A percentile compares a stretch with the other conserved stretches of the same genome.
Conservation (phyloP, 2,797 vertebrate genomes). For the Cossypha heuglini region DNA sequence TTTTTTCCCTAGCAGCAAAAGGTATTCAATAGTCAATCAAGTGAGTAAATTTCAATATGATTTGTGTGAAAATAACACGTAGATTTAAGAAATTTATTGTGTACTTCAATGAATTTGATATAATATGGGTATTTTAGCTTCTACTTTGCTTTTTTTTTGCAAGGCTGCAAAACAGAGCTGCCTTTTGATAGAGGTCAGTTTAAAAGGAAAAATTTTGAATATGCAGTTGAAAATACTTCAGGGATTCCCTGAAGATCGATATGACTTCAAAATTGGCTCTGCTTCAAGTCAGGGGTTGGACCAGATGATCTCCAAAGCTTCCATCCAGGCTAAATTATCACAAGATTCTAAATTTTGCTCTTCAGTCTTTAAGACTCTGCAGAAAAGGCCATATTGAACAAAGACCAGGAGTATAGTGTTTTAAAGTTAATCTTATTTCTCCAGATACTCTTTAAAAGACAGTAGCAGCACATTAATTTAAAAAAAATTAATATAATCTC, state of each 20-base stretch:
- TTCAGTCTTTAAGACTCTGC: neutral
- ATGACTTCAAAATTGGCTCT: neutral
- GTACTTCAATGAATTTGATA: neutral
- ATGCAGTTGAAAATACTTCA: neutral
- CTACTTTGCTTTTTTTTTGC: neutral
- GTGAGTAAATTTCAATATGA: neutral
- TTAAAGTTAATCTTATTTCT: neutral
- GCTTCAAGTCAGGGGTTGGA: neutral
- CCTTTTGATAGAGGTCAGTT: neutral
- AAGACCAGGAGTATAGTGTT: neutral
- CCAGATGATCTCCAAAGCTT: neutral
- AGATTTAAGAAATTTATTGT: neutral
- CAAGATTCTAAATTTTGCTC: neutral
- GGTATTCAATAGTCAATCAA: neutral
- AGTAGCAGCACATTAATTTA: neutral
- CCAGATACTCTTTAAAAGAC: neutral
- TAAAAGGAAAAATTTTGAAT: neutral
- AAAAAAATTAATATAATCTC: neutral
- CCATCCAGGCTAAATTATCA: neutral
- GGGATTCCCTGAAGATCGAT: neutral
- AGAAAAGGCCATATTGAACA: neutral
- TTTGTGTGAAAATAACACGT: neutral
- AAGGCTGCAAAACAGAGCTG: neutral
- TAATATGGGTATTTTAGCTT: neutral
- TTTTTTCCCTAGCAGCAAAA: neutral